These are phyloP conservation scores for Pipistrellus kuhlii DNA, from an alignment of 2,797 vertebrate species.

Conservation along the genomic window DNA sequence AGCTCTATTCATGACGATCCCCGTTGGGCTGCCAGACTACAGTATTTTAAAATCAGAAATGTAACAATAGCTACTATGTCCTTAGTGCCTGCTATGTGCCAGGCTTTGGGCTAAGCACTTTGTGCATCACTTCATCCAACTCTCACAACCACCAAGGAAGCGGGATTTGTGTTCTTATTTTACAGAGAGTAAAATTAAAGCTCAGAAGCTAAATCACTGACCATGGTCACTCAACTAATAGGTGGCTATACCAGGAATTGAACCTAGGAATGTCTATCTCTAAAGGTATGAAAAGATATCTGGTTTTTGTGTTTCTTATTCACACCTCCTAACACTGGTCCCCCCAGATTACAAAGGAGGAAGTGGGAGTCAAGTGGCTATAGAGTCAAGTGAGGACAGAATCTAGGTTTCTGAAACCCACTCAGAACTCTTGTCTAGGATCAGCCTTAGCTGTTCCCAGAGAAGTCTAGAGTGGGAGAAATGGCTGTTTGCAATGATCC, in stretches of 20 bases:
- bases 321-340: background rate
- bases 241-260: constrained; percentile 22
- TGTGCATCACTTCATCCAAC: background rate
- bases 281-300: background rate
- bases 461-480: background rate
- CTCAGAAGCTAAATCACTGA: background rate
- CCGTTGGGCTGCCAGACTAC: background rate
- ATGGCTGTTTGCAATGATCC: background rate
- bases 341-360: background rate
- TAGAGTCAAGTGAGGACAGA: background rate
- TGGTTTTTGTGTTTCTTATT: constrained; percentile 1
- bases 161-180: background rate
- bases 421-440: background rate
- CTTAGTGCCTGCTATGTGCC: background rate
- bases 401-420: background rate
- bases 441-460: background rate
- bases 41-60: background rate
- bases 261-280: constrained; percentile 33
- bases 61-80: background rate
- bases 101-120: background rate
- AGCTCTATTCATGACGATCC: background rate
- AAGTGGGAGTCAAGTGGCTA: background rate
- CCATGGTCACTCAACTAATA: background rate
- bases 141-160: background rate
- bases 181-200: background rate